Evolutionary conservation across 2,113 vertebrate genomes (phyloP).

Genomic region (Caretta caretta): DNA sequence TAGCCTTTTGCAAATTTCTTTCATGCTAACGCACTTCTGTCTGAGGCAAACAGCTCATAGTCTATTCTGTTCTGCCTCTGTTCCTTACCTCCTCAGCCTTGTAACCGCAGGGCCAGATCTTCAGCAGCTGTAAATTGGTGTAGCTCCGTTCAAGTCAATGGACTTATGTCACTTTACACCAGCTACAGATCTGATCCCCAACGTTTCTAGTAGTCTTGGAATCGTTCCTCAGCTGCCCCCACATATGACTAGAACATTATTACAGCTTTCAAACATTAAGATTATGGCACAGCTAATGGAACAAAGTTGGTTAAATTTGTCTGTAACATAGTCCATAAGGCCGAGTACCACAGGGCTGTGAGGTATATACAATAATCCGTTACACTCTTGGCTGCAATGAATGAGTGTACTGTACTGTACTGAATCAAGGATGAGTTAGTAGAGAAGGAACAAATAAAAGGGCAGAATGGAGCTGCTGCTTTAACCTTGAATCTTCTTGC

Average conservation of each 20-base stretch:
- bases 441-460: not conserved
- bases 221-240: fast-evolving
- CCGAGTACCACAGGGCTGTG: fast-evolving
- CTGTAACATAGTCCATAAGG: fast-evolving
- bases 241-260: not conserved
- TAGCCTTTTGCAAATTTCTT: not conserved
- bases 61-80: not conserved
- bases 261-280: not conserved
- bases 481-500: not conserved
- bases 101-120: not conserved
- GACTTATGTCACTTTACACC: not conserved
- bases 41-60: not conserved
- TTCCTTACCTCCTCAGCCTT: not conserved
- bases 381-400: fast-evolving
- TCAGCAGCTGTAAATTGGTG: not conserved
- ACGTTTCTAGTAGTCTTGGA: fast-evolving
- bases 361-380: not conserved
- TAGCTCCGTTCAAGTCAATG: not conserved
- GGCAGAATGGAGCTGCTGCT: not conserved
- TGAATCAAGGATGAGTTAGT: fast-evolving
- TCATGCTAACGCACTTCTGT: not conserved
- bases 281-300: fast-evolving
- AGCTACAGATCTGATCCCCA: not conserved
- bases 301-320: not conserved
- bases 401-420: fast-evolving